Evolutionary conservation across 1,140 invertebrate genomes (phyloP).

Genomic region (Bombus breviceps): DNA sequence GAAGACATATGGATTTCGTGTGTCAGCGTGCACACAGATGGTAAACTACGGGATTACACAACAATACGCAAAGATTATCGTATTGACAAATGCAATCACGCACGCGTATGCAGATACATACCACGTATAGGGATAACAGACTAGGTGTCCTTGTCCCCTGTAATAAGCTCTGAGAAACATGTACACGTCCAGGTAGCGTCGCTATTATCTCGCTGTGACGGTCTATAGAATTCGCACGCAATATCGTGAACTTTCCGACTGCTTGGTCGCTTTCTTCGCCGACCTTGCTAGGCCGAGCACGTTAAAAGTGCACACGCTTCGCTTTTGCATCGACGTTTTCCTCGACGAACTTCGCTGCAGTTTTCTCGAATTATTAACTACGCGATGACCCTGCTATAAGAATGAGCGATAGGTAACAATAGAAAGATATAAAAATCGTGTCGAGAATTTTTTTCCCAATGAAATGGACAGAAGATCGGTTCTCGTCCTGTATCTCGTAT

Average conservation of each 20-base stretch:
- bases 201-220: slow-evolving; percentile 39
- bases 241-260: slow-evolving; percentile 53
- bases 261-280: slow-evolving; percentile 30
- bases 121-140: not conserved
- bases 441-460: too few relatives aligned
- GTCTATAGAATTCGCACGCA: slow-evolving; percentile 57
- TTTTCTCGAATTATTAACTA: slow-evolving; percentile 28
- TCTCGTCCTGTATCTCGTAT: not conserved
- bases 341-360: not conserved
- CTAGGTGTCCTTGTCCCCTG: slow-evolving; percentile 12
- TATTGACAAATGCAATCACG: slow-evolving; percentile 51
- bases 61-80: slow-evolving; percentile 45
- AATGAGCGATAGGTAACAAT: not conserved
- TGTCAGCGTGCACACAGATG: too few relatives aligned
- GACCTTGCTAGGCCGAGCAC: slow-evolving; percentile 52
- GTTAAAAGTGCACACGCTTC: not conserved
- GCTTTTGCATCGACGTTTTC: slow-evolving; percentile 18
- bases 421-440: not conserved
- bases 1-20: slow-evolving; percentile 10
- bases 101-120: not conserved
- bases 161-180: slow-evolving; percentile 31
- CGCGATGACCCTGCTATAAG: not conserved
- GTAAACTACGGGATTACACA: not conserved
- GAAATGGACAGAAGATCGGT: not conserved
- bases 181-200: slow-evolving; percentile 20